Base-by-base conservation (phyloP, 2,797 vertebrate species). In the Betta splendens region DNA sequence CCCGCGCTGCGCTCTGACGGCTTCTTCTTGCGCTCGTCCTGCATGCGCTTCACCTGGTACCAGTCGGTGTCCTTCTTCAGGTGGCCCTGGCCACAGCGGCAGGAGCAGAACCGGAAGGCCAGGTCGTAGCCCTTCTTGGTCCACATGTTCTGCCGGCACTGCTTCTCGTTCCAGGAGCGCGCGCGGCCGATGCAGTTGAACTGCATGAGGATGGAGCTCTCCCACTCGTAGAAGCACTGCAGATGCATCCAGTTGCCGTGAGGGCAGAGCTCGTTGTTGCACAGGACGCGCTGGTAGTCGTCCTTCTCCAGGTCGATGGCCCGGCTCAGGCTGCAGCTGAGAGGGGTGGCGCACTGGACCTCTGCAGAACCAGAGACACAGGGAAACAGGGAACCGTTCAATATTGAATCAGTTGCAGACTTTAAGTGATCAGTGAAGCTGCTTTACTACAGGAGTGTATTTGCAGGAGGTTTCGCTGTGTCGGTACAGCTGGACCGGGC, bases 61-160 rank as follows among this genome's bases (percentile, higher is more conserved):
- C 98, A 99, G 90, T 99, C 98, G 0, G 97, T 98, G 90, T 99
- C 98, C 72, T 99, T 99, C 89, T 98, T 98, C 5, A 99, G 80
- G 79, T 99, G 97, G 17, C 98, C 98, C 81, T 98, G 96, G 5
- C 97, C 98, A 0, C 97, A 98, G 29, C 98, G 96, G 80, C 98
- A 99, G 38, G 97, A 98, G 84, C 98, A 99, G 87, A 99, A 99
- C 51, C 98, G 92, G 80, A 99, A 99, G 75, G 98, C 98, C 79
- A 98, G 83, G 86, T 98, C 98, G 0, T 99, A 99, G 54, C 98
- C 98, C 77, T 98, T 99, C 91, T 99, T 99, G 56, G 97, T 99
- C 98, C 98, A 99, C 98, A 99, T 99, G 88, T 99, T 99, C 85
- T 99, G 97, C 40, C 98, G 92, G 85, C 98, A 99, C 85, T 99